These are phyloP conservation scores for Antheraea pernyi DNA, from an alignment of 1,140 invertebrate genomes.

Conservation along the genomic window DNA sequence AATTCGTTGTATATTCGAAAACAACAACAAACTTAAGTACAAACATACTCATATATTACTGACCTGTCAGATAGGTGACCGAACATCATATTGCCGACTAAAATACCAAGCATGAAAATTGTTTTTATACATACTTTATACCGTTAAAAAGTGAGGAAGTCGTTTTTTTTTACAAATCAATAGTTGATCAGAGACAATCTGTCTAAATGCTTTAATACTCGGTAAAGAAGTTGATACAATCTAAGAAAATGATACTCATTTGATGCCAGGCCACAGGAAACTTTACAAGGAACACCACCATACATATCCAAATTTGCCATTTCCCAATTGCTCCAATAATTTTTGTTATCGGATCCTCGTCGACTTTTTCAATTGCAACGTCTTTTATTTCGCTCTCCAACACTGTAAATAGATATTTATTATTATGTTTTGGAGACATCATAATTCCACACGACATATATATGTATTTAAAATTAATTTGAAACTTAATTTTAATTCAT, in stretches of 20 bases:
- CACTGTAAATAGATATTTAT: conserved; percentile 49
- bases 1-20: no score
- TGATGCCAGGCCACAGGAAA: conserved; percentile 88
- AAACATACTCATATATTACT: conserved; percentile 33
- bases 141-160: no score
- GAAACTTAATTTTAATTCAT: no score
- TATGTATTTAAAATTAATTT: no score
- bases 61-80: conserved; percentile 88
- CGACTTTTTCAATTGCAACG: conserved; percentile 39
- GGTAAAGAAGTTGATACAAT: not conserved
- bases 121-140: conserved; percentile 64
- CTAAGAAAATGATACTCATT: conserved; percentile 83
- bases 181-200: not conserved
- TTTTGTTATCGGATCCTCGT: conserved; percentile 61
- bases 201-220: not conserved
- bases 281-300: conserved; percentile 83
- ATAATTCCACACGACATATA: no score
- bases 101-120: conserved; percentile 87
- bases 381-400: conserved; percentile 58
- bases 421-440: no score
- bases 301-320: conserved; percentile 85
- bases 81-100: conserved; percentile 85
- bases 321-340: conserved; percentile 84
- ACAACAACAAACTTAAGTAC: no score
- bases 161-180: no score